Percentiles rank a stretch among this genome's conserved stretches.
phyloP scores from a whole-genome alignment of 1,140 invertebrate genomes.

The Aphidius ervi region DNA sequence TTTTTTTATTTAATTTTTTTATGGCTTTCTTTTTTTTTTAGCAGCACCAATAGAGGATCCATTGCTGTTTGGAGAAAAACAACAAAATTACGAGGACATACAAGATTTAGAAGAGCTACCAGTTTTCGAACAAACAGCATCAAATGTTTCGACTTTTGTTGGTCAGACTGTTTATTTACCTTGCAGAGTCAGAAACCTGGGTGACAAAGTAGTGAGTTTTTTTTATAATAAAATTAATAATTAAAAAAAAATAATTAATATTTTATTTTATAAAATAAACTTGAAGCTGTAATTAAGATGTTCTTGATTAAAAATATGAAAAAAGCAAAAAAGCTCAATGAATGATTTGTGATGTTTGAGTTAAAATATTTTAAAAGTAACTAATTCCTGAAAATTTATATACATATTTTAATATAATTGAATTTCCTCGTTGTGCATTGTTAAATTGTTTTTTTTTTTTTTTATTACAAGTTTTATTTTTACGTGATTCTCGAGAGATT shows the following conservation, averaged over 20 bases:
- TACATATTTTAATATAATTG: slow-evolving; percentile 1
- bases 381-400: not conserved
- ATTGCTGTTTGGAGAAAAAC: slow-evolving; percentile 30
- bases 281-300: no score
- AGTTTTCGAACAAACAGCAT: slow-evolving; percentile 48
- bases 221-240: not conserved
- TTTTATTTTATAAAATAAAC: not conserved
- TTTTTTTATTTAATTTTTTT: not conserved
- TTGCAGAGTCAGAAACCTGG: slow-evolving; percentile 59
- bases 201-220: slow-evolving; percentile 61
- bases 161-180: slow-evolving; percentile 61
- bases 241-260: not conserved
- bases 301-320: not conserved
- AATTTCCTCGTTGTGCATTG: slow-evolving; percentile 19
- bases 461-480: slow-evolving; percentile 7
- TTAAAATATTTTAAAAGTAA: not conserved
- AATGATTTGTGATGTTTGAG: not conserved
- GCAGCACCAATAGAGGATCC: slow-evolving; percentile 34
- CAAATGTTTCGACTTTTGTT: slow-evolving; percentile 53
- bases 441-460: slow-evolving; percentile 9
- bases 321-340: not conserved
- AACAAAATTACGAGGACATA: slow-evolving; percentile 31
- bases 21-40: slow-evolving; percentile 26
- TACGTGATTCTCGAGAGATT: not conserved
- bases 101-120: slow-evolving; percentile 34